Base-by-base conservation (phyloP, 2,888 invertebrate species). In the Onchidella celtica region DNA sequence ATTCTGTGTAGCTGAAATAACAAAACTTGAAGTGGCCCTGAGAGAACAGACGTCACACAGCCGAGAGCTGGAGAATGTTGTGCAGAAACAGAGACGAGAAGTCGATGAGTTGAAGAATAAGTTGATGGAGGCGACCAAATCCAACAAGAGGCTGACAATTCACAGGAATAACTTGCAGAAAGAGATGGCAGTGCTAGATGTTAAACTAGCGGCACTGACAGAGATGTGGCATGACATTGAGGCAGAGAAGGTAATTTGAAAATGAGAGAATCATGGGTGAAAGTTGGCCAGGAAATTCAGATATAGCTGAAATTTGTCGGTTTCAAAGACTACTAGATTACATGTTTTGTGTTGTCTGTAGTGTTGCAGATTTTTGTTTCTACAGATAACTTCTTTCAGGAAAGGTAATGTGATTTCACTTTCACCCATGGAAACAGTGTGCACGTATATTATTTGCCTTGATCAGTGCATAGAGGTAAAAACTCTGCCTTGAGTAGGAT, bases 221-320 rank as follows among this genome's bases (percentile, higher is more conserved):
- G 89, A 90, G 72, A 88, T 90, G 40, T 88, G 90, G 81, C 86
- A 86, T 36, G 89, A 90, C 78, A 84, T 91, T 9, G 87, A 87
- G 40, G 73, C 83, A 32, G 89, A 91, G 68, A 89, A 88, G 40
- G 83, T 87, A 11, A 86, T 86, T 59, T 47, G n/a, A n/a, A n/a
- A n/a, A n/a, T n/a, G n/a, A n/a, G n/a, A n/a, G n/a, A n/a, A n/a
- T n/a, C n/a, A n/a, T n/a, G n/a, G n/a, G n/a, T n/a, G n/a, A n/a
- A n/a, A n/a, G n/a, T n/a, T n/a, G n/a, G n/a, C n/a, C n/a, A n/a
- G n/a, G n/a, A n/a, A n/a, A n/a, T n/a, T n/a, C n/a, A n/a, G n/a
- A n/a, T n/a, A n/a, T n/a, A n/a, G n/a, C n/a, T n/a, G n/a, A n/a
- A n/a, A n/a, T n/a, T n/a, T n/a, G n/a, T n/a, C n/a, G n/a, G n/a